Percentiles rank a stretch among this genome's conserved stretches.
phyloP scores from a whole-genome alignment of 2,888 invertebrate genomes.

The Temnothorax rugatulus region DNA sequence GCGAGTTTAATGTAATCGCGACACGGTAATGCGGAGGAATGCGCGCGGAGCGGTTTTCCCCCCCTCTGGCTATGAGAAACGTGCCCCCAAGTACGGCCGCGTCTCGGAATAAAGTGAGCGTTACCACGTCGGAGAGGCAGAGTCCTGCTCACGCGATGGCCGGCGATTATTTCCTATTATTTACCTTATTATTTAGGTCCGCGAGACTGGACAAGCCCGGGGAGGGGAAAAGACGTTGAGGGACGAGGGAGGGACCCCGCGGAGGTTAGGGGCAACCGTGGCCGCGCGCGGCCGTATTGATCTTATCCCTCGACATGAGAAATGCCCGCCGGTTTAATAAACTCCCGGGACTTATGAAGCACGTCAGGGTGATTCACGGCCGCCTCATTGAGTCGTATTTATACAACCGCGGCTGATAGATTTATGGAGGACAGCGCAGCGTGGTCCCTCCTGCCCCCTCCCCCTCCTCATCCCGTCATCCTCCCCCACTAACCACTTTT shows the following conservation, averaged over 20 bases:
- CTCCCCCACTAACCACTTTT: conserved; percentile 56
- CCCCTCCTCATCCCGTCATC: conserved; percentile 59
- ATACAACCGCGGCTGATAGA: conserved; percentile 86
- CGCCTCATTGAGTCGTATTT: conserved; percentile 86
- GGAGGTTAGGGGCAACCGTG: conserved; percentile 83
- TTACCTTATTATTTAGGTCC: conserved; percentile 82
- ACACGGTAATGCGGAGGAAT: conserved; percentile 19
- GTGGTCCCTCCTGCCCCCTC: conserved; percentile 82
- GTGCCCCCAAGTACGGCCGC: background rate
- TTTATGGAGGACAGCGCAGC: conserved; percentile 86
- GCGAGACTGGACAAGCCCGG: conserved; percentile 49
- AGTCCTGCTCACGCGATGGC: conserved; percentile 75
- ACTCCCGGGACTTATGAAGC: conserved; percentile 87
- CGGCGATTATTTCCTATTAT: conserved; percentile 82
- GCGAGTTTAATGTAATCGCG: conserved; percentile 37
- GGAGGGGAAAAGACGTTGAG: conserved; percentile 65
- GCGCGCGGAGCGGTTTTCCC: background rate
- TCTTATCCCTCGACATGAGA: conserved; percentile 87
- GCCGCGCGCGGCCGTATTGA: conserved; percentile 86
- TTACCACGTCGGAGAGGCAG: conserved; percentile 35
- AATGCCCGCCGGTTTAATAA: conserved; percentile 86
- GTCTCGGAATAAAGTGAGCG: conserved; percentile 53
- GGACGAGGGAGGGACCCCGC: conserved; percentile 70
- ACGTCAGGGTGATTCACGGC: conserved; percentile 86
- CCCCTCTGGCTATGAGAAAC: conserved; percentile 17